A percentile compares a stretch with the other conserved stretches of the same genome.
phyloP scores from a whole-genome alignment of 92 coral and sea anemone species.

The Zoanthus sociatus region DNA sequence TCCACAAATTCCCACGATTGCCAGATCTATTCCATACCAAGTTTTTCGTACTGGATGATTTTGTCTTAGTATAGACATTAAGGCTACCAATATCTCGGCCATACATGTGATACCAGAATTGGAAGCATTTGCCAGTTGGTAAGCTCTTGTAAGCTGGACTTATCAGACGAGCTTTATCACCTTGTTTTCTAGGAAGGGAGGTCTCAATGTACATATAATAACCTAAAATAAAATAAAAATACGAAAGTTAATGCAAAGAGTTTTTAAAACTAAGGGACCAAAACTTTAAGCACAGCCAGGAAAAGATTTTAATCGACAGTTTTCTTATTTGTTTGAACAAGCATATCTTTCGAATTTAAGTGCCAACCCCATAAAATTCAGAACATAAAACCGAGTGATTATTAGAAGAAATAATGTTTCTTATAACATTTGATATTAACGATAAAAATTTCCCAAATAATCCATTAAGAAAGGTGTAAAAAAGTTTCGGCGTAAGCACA shows the following conservation, averaged over 20 bases:
- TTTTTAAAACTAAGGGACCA: not conserved
- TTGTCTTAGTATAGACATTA: conserved; percentile 60
- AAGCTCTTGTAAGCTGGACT: conserved; percentile 75
- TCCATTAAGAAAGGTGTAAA: too few species aligned
- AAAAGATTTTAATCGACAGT: too few species aligned
- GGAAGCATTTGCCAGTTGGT: conserved; percentile 81
- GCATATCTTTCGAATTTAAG: too few species aligned
- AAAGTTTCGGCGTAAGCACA: too few species aligned
- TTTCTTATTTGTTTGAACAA: too few species aligned
- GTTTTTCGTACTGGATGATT: conserved; percentile 4
- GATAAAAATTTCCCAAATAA: too few species aligned
- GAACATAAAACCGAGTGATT: too few species aligned
- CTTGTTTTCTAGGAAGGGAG: conserved; percentile 68
- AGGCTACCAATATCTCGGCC: conserved; percentile 79
- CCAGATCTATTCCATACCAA: conserved; percentile 75
- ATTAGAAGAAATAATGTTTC: too few species aligned
- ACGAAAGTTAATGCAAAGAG: not conserved
- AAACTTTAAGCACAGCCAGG: too few species aligned
- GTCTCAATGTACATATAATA: conserved; percentile 84
- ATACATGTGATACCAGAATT: conserved; percentile 96
- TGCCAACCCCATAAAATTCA: too few species aligned
- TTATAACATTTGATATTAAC: too few species aligned
- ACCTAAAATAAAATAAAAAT: conserved; percentile 38
- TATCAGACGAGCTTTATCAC: conserved; percentile 76
- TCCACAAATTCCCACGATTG: conserved; percentile 84